Percentiles rank a stretch among this genome's conserved stretches.
Conservation (phyloP, 2,113 vertebrate genomes). For the Barbus barbus region DNA sequence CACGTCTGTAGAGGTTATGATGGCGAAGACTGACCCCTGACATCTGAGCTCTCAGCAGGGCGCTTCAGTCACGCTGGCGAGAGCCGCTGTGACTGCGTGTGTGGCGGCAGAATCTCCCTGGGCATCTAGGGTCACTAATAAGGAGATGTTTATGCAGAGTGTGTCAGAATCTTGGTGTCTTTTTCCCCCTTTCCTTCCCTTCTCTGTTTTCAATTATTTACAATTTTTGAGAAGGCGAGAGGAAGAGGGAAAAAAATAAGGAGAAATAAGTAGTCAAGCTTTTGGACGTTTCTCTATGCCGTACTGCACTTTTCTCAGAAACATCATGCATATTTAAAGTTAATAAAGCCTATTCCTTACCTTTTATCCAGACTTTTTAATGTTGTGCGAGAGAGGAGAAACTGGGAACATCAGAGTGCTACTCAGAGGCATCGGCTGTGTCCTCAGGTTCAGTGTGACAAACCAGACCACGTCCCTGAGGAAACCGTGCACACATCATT, state of each 20-base stretch:
- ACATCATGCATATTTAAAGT: slow-evolving; percentile 81
- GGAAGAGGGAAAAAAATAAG: slow-evolving; percentile 44
- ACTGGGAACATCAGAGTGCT: slow-evolving; percentile 21
- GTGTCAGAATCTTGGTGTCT: slow-evolving; percentile 61
- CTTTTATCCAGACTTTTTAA: slow-evolving; percentile 74
- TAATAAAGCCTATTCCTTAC: slow-evolving; percentile 78
- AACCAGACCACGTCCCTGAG: background rate
- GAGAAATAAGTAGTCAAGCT: slow-evolving; percentile 74
- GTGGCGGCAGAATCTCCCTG: slow-evolving; percentile 61
- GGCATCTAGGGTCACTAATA: slow-evolving; percentile 66
- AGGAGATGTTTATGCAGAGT: slow-evolving; percentile 70
- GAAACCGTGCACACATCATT: slow-evolving; percentile 12
- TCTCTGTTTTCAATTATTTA: slow-evolving; percentile 75
- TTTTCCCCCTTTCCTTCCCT: slow-evolving; percentile 43
- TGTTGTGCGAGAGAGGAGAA: slow-evolving; percentile 28
- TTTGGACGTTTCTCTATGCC: slow-evolving; percentile 72
- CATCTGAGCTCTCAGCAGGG: slow-evolving; percentile 26
- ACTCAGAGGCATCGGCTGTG: slow-evolving; percentile 9
- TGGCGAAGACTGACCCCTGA: background rate
- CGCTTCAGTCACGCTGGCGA: no score
- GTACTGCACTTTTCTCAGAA: slow-evolving; percentile 74
- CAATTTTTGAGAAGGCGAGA: slow-evolving; percentile 59
- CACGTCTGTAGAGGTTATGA: background rate
- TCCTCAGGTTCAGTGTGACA: slow-evolving; percentile 41
- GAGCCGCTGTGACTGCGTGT: slow-evolving; percentile 40